Base-by-base conservation (phyloP, 2,888 invertebrate genomes). In the Esperia sulphurella region DNA sequence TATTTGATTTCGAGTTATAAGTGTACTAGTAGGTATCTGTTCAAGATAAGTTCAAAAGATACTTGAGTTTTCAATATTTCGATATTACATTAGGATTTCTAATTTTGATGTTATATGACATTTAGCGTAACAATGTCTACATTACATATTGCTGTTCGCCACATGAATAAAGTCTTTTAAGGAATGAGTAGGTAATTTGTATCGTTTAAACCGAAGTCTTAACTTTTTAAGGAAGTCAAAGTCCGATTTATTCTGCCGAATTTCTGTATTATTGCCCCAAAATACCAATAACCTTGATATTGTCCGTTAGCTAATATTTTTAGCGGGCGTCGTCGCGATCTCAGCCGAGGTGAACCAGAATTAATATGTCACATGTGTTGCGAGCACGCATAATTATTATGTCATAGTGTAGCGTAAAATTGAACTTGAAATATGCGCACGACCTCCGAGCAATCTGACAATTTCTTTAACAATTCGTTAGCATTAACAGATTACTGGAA, bases 251-350 rank as follows among this genome's bases (percentile, higher is more conserved):
- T 46, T 38, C 38, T 41, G 30, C 35, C 14, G 30, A 48, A 40
- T 14, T 14, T 9, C 9, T 14, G 58, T 31, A 43, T 6, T 14
- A 57, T 51, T 59, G 59, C 55, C 61, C 58, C 63, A 57, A 65
- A 74, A 70, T 68, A 65, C 72, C 62, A 57, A 57, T 61, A 78
- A 70, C 87, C 87, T 87, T 87, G 86, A 86, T 84, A 80, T 75
- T 83, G 79, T 64, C 63, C 64, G 73, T 72, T 71, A 74, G 74
- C 73, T 66, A 71, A 79, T 85, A 87, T 85, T 84, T 86, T 83
- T 85, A 83, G 83, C 72, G 59, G 83, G 83, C 72, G 60, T 55
- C 72, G 60, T 55, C 71, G 67, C 75, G 78, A 74, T 76, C 77
- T 58, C 64, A 61, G 45, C 46, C 73, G 72, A 73, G 73, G 64